These are phyloP conservation scores for Bolborhynchus lineola DNA, from an alignment of 2,113 vertebrate genomes.

Conservation along the genomic window DNA sequence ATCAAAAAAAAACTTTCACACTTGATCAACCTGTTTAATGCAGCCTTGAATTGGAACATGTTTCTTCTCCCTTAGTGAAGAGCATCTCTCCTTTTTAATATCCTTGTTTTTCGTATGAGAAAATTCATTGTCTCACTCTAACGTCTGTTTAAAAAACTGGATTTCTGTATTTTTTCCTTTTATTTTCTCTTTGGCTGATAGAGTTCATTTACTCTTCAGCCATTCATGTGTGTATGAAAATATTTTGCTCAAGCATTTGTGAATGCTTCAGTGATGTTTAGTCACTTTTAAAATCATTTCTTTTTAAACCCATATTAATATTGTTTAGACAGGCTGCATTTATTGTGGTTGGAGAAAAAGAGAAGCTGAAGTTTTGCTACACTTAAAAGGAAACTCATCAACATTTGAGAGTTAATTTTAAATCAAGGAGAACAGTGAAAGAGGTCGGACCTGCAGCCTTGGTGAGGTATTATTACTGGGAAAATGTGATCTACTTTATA, in stretches of 20 bases:
- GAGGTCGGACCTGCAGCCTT: not conserved
- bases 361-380: not conserved
- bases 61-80: not conserved
- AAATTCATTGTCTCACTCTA: not conserved
- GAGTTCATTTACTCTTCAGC: not conserved
- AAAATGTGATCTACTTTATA: not conserved
- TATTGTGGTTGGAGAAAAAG: not conserved
- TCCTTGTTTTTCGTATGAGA: not conserved
- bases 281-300: not conserved
- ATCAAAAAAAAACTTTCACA: not conserved
- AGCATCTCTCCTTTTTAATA: not conserved
- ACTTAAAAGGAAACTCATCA: not conserved
- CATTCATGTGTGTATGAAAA: not conserved
- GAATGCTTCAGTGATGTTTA: not conserved
- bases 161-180: not conserved
- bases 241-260: not conserved
- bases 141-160: not conserved
- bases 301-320: not conserved
- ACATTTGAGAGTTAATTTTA: not conserved
- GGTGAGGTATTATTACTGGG: not conserved
- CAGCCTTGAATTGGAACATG: not conserved
- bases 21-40: not conserved
- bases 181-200: not conserved
- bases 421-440: not conserved
- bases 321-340: not conserved